Conservation (phyloP, 2,888 invertebrate species). For the Platycheirus rosarum region DNA sequence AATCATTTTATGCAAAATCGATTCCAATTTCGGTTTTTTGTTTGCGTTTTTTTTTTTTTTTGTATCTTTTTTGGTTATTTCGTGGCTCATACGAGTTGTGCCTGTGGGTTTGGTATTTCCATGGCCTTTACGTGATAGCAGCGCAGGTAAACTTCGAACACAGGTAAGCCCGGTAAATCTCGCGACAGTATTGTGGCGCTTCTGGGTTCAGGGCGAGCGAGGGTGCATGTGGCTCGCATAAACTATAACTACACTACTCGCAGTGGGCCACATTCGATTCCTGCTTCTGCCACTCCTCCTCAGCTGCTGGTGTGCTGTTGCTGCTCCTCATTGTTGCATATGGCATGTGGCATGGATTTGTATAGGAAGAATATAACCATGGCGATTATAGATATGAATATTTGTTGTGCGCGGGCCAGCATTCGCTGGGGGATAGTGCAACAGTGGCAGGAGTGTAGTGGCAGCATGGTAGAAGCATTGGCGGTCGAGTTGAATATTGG, state of each 20-base stretch:
- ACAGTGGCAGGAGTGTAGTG: background rate
- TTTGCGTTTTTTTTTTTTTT: background rate
- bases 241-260: slow-evolving; percentile 50
- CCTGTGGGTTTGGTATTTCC: slow-evolving; percentile 67
- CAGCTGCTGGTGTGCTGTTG: slow-evolving; percentile 27
- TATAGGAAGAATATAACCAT: slow-evolving; percentile 68
- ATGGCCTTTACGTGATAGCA: slow-evolving; percentile 70
- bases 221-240: slow-evolving; percentile 53
- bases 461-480: slow-evolving; percentile 29
- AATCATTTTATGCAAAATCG: slow-evolving; percentile 76
- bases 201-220: slow-evolving; percentile 54
- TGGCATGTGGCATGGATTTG: slow-evolving; percentile 54
- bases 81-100: slow-evolving; percentile 41
- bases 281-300: slow-evolving; percentile 18
- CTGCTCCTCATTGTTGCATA: slow-evolving; percentile 66
- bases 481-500: slow-evolving; percentile 67
- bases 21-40: slow-evolving; percentile 69
- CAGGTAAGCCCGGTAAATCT: slow-evolving; percentile 63
- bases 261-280: slow-evolving; percentile 33
- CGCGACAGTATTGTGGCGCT: slow-evolving; percentile 17
- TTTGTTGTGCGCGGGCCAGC: slow-evolving; percentile 52
- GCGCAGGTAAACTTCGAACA: slow-evolving; percentile 41
- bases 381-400: slow-evolving; percentile 65
- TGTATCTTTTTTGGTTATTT: slow-evolving; percentile 33
- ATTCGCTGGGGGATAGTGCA: slow-evolving; percentile 5